A percentile compares a stretch with the other conserved stretches of the same genome.
Evolutionary conservation across 2,113 vertebrate genomes (phyloP).

Genomic region (Chascanopsetta lugubris): DNA sequence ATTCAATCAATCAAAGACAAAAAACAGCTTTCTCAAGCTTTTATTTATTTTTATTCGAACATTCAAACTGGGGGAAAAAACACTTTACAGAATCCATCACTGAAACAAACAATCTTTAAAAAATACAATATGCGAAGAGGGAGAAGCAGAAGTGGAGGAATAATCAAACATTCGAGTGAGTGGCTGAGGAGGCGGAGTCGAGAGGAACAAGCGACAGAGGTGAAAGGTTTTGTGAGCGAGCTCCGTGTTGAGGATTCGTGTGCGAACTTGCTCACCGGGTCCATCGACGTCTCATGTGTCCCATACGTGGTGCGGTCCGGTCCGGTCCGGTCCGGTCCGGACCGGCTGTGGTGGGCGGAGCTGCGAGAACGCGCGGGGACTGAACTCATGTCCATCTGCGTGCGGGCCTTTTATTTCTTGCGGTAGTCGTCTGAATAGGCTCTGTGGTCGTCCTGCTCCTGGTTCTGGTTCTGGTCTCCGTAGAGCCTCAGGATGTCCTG

Average conservation of each 20-base stretch:
- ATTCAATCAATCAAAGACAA: slow-evolving; percentile 13
- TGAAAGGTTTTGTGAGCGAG: slow-evolving; percentile 28
- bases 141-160: slow-evolving; percentile 50
- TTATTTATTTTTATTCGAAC: slow-evolving; percentile 73
- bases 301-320: slow-evolving; percentile 41
- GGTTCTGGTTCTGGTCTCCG: slow-evolving; percentile 71
- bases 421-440: slow-evolving; percentile 78
- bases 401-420: slow-evolving; percentile 71
- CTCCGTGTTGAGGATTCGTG: slow-evolving; percentile 10
- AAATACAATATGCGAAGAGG: slow-evolving; percentile 43
- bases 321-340: slow-evolving; percentile 16
- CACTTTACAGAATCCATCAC: slow-evolving; percentile 62
- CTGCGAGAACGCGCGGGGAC: slow-evolving; percentile 29
- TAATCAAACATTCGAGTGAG: slow-evolving; percentile 56
- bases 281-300: slow-evolving; percentile 55
- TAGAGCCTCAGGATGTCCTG: slow-evolving; percentile 80
- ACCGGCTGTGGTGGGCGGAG: slow-evolving; percentile 35
- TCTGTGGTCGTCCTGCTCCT: slow-evolving; percentile 75
- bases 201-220: slow-evolving; percentile 39
- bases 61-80: slow-evolving; percentile 67
- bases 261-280: slow-evolving; percentile 54
- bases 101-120: slow-evolving; percentile 47
- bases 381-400: slow-evolving; percentile 63
- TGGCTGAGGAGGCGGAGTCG: slow-evolving; percentile 27
- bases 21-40: slow-evolving; percentile 59